phyloP scores from a whole-genome alignment of 2,113 vertebrate species.

The Illadopsis cleaveri region DNA sequence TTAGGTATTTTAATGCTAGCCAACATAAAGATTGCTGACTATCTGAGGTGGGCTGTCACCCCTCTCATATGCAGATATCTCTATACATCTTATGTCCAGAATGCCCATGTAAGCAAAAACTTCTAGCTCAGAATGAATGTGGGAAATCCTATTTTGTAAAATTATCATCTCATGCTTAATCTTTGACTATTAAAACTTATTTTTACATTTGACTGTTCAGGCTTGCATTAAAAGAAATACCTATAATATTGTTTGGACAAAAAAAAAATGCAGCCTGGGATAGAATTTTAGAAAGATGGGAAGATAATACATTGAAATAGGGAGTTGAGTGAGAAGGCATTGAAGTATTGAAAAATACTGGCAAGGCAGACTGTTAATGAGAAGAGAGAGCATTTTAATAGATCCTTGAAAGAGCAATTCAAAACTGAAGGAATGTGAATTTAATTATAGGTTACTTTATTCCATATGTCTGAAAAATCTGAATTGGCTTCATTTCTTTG shows the following conservation, averaged over 20 bases:
- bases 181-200: not conserved
- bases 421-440: not conserved
- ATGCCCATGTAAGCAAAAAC: not conserved
- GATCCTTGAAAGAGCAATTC: not conserved
- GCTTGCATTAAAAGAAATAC: not conserved
- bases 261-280: not conserved
- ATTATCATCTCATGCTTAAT: not conserved
- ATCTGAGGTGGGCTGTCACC: not conserved
- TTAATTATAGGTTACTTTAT: conserved; percentile 1
- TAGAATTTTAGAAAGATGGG: not conserved
- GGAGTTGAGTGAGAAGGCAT: not conserved
- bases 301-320: not conserved
- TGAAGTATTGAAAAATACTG: not conserved
- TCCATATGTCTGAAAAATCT: not conserved
- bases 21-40: not conserved
- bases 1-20: not conserved
- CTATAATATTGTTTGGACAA: not conserved
- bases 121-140: not conserved
- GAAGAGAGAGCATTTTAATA: not conserved
- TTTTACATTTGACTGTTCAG: not conserved
- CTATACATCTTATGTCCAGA: not conserved
- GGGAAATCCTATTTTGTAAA: not conserved
- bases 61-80: not conserved
- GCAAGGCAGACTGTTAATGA: not conserved
- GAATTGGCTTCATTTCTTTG: not conserved